Base-by-base conservation (phyloP, 2,888 invertebrate genomes). In the Synergus laeviventris region DNA sequence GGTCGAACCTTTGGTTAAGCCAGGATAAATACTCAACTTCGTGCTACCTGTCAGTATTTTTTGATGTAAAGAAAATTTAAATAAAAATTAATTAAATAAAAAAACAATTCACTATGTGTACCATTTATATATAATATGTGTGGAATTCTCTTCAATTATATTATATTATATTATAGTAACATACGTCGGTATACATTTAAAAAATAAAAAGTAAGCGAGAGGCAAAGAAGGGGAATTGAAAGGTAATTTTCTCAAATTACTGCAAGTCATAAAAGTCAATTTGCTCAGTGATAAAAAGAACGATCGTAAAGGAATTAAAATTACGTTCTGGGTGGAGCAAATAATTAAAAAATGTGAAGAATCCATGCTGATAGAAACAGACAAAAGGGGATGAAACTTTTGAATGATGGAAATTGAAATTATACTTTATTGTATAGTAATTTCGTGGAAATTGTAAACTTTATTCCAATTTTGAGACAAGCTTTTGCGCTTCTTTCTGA, bases 361-460 rank as follows among this genome's bases (percentile, higher is more conserved):
- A 39, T 39, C 11, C 39, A 39, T 39, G 39, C 39, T 39, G 39
- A 7, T 11, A 39, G 39, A 7, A 39, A 39, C 9, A 39, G 39
- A 9, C 2, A 39, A 11, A 11, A 39, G 11, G 11, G 11, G 2
- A 39, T 39, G 0, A 11, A 39, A 11, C 1, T 11, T 39, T 5
- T 31, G 31, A 31, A 31, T 1, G 0, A 31, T 31, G 31, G 7
- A 5, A 3, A 4, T 31, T 31, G 31, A 31, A 31, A 31, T 31
- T 7, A 31, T 31, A 31, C 7, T 31, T 31, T 7, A 31, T 31
- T 31, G 5, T 31, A 31, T 2, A 31, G 5, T 11, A 39, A 39
- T 11, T 14, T 49, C 56, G 21, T 42, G 14, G 74, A 18, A 74
- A 75, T 45, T 73, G 75, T 45, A 74, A 49, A 49, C 60, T n/a